A percentile compares a stretch with the other conserved stretches of the same genome.
Evolutionary conservation across 2,888 invertebrate species (phyloP).

Genomic region (Temnothorax rugatulus): DNA sequence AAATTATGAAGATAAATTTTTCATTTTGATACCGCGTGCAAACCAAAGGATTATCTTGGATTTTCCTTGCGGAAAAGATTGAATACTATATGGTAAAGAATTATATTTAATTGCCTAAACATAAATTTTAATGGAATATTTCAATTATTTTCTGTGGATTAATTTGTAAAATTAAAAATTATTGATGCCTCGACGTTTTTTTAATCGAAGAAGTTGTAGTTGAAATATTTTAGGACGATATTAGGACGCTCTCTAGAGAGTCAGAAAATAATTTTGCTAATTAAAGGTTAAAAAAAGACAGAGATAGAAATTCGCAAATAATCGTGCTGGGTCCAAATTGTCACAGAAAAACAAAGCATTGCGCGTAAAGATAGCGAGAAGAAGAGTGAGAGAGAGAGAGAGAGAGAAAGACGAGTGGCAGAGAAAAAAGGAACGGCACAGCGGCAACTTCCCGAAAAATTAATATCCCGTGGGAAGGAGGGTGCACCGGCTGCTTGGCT

Average conservation of each 20-base stretch:
- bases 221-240: not conserved
- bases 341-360: not conserved
- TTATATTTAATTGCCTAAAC: not conserved
- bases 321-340: not conserved
- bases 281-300: not conserved
- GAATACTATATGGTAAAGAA: not conserved
- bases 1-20: conserved; percentile 37
- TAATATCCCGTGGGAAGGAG: conserved; percentile 82
- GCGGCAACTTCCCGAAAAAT: conserved; percentile 83
- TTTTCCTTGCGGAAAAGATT: conserved; percentile 32
- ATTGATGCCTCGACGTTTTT: not conserved
- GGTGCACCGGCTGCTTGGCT: conserved; percentile 75
- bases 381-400: not conserved
- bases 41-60: conserved; percentile 44
- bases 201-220: not conserved
- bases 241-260: not conserved
- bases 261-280: not conserved
- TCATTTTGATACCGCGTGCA: conserved; percentile 14
- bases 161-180: not conserved
- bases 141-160: not conserved
- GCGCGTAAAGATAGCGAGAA: not conserved
- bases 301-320: not conserved
- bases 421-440: conserved; percentile 60
- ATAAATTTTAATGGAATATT: conserved; percentile 7
- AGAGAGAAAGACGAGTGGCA: conserved; percentile 7